Conservation (phyloP, 1,140 invertebrate genomes). For the Sipha flava region DNA sequence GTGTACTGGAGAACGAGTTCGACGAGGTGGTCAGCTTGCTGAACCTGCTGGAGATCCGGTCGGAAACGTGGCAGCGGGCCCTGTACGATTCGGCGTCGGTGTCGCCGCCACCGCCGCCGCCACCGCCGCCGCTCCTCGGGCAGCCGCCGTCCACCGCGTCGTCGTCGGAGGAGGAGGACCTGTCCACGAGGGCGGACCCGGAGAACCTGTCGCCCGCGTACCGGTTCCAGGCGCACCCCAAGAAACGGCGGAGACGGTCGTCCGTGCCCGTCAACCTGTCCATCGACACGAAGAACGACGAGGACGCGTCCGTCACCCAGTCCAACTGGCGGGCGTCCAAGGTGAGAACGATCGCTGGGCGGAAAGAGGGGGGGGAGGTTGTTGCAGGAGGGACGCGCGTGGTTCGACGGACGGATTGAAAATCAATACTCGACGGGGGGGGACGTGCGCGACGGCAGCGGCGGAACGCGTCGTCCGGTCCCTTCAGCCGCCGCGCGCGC, state of each 20-base stretch:
- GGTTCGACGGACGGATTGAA: no score
- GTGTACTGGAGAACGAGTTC: slow-evolving; percentile 66
- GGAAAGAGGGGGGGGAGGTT: no score
- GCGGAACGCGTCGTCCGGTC: no score
- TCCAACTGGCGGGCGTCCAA: slow-evolving; percentile 21
- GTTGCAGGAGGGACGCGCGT: no score
- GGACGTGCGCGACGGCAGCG: no score
- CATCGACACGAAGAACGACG: slow-evolving; percentile 45
- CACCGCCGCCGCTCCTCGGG: not conserved
- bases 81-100: not conserved
- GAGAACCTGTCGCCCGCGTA: slow-evolving; percentile 12
- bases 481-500: no score
- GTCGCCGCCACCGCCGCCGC: not conserved
- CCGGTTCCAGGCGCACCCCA: not conserved
- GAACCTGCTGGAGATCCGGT: slow-evolving; percentile 71
- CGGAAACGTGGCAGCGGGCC: slow-evolving; percentile 55
- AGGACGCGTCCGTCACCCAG: slow-evolving; percentile 9
- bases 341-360: slow-evolving; percentile 3
- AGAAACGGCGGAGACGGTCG: slow-evolving; percentile 41
- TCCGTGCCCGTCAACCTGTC: slow-evolving; percentile 70
- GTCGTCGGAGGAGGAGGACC: no score
- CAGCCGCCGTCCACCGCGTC: slow-evolving; percentile 26
- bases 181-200: not conserved
- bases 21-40: slow-evolving; percentile 70
- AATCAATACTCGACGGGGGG: no score